Evolutionary conservation across 2,113 vertebrate species (phyloP), one percentile per base, ranked within the genome.

Genomic region (Anhinga anhinga): DNA sequence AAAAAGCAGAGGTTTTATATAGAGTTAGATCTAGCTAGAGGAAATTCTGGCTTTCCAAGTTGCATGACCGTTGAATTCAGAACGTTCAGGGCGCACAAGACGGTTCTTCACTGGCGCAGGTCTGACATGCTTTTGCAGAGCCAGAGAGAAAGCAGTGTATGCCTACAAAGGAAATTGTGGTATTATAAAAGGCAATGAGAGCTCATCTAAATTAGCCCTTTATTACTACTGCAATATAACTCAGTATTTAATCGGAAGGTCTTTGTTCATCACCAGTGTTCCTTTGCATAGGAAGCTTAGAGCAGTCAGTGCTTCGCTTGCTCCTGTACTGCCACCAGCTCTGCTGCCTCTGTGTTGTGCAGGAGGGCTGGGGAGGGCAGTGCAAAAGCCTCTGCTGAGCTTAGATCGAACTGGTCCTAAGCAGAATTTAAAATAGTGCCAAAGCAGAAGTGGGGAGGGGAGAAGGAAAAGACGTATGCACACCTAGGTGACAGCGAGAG

Each of bases 21-120:
- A 66, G 44, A 55, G 6, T 26, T 56, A 79, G 13, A 47, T 53
- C 8, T n/a, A 47, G 42, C 9, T 21, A 89, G 38, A 72, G 36
- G 40, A 72, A 91, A 72, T 32, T 69, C 13, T 74, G 27, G 13
- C 29, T 90, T 94, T 80, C 30, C 45, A 72, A 22, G 36, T 10
- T 49, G 19, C 21, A 40, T 0, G 0, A 8, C 42, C 25, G n/a
- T n/a, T n/a, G n/a, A n/a, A n/a, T 30, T 80, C 49, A 27, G 52
- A 32, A 82, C 27, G 32, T 15, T 90, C 16, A 61, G 58, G n/a
- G 34, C 32, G 8, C 5, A 1, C 36, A 42, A 34, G 27, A 10
- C 25, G 38, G 36, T 19, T 61, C 15, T 85, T 78, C 34, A 22
- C 52, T 1, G 2, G 7, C 18, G 7, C 65, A 32, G 40, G 36